Percentiles rank a stretch among this genome's conserved stretches.
These are phyloP conservation scores for Actenoides hombroni DNA, from an alignment of 2,113 vertebrate species.

Conservation along the genomic window DNA sequence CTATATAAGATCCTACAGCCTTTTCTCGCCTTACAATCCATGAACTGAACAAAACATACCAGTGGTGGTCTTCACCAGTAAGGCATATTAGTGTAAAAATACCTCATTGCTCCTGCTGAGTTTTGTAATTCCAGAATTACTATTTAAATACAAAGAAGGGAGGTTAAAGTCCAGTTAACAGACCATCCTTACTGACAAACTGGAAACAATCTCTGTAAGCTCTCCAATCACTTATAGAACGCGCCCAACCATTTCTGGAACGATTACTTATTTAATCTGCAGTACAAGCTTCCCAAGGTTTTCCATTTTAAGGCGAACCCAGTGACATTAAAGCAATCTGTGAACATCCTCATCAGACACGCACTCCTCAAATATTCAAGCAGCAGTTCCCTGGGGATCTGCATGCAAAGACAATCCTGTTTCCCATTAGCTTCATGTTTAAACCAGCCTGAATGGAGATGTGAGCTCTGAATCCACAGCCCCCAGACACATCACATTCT, in stretches of 20 bases:
- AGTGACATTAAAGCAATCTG: not conserved
- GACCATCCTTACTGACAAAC: not conserved
- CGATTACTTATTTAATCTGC: not conserved
- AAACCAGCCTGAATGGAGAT: conserved; percentile 35
- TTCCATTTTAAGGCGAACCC: not conserved
- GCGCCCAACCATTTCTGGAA: not conserved
- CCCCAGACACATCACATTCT: conserved; percentile 34
- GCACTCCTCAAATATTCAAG: not conserved
- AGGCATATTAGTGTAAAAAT: not conserved
- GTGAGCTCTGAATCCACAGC: conserved; percentile 38
- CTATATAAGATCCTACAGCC: not conserved
- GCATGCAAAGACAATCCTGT: conserved; percentile 32
- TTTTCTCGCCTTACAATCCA: not conserved
- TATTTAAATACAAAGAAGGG: not conserved
- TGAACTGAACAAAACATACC: not conserved
- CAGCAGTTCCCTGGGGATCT: not conserved
- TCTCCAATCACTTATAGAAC: not conserved
- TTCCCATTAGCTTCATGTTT: conserved; percentile 38
- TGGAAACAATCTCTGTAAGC: not conserved
- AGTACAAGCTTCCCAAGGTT: not conserved
- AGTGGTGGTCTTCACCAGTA: not conserved
- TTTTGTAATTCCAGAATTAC: not conserved
- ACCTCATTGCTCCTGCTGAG: not conserved
- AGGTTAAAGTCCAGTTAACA: not conserved
- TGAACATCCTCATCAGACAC: not conserved